Evolutionary conservation across 2,888 invertebrate genomes (phyloP).

Genomic region (Saturnia pavonia): DNA sequence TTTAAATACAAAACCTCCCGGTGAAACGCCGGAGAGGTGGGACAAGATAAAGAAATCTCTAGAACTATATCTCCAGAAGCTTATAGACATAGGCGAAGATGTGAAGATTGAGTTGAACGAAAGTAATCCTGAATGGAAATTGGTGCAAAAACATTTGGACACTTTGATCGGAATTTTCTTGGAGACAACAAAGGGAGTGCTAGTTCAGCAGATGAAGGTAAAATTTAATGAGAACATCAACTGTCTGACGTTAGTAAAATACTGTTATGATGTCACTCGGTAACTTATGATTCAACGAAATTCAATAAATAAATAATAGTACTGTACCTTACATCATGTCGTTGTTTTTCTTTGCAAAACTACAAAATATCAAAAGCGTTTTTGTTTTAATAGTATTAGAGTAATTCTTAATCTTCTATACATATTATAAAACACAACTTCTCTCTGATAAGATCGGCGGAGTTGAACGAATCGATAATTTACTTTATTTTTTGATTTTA

Average conservation of each 20-base stretch:
- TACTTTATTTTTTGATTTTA: too few relatives aligned
- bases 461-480: too few relatives aligned
- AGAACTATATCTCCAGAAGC: constrained; percentile 70
- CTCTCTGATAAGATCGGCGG: too few relatives aligned
- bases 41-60: constrained; percentile 75
- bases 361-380: neutral
- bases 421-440: too few relatives aligned
- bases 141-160: constrained; percentile 72
- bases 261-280: constrained; percentile 3
- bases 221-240: neutral
- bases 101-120: constrained; percentile 76
- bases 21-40: constrained; percentile 76
- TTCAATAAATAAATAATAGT: neutral
- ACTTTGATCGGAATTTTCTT: constrained; percentile 79
- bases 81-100: constrained; percentile 76
- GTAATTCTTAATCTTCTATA: too few relatives aligned
- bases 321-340: neutral
- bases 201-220: constrained; percentile 83
- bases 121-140: constrained; percentile 62
- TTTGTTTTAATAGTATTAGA: too few relatives aligned
- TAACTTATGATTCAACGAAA: neutral
- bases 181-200: constrained; percentile 80
- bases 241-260: constrained; percentile 4
- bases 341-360: neutral
- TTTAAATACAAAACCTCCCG: constrained; percentile 73